A percentile compares a stretch with the other conserved stretches of the same genome.
These are phyloP conservation scores for Papilio polytes DNA, from an alignment of 1,140 invertebrate species.

Conservation along the genomic window DNA sequence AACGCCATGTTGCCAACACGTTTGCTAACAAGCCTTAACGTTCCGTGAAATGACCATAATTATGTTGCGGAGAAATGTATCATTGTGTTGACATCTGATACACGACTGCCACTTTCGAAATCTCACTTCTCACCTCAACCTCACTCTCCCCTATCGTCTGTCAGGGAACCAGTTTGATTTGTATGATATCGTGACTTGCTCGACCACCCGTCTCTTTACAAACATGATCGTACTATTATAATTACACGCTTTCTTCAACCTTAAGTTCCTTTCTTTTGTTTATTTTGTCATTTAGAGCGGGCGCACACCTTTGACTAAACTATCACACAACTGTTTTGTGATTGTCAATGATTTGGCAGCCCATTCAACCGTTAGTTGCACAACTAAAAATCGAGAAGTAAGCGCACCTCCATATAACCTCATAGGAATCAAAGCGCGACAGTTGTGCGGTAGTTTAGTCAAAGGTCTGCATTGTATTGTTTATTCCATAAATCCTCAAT, in stretches of 20 bases:
- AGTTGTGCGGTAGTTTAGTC: too few relatives aligned
- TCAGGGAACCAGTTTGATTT: constrained; percentile 51
- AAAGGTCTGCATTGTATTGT: not conserved
- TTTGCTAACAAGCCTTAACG: constrained; percentile 47
- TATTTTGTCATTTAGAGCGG: not conserved
- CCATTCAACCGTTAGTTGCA: too few relatives aligned
- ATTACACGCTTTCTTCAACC: constrained; percentile 2
- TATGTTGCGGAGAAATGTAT: constrained; percentile 44
- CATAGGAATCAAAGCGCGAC: too few relatives aligned
- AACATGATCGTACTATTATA: not conserved
- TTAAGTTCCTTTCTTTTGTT: constrained; percentile 6
- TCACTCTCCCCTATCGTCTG: constrained; percentile 51
- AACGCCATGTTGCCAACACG: constrained; percentile 35
- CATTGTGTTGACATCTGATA: constrained; percentile 46
- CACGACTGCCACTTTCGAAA: constrained; percentile 55
- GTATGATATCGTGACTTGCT: constrained; percentile 44
- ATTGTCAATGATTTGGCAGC: too few relatives aligned
- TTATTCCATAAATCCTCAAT: not conserved
- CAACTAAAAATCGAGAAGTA: too few relatives aligned
- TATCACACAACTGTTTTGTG: too few relatives aligned
- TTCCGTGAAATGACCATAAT: constrained; percentile 51
- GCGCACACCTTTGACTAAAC: too few relatives aligned
- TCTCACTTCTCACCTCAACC: constrained; percentile 51
- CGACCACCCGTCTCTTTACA: constrained; percentile 21
- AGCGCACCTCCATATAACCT: too few relatives aligned